Base-by-base conservation (phyloP, 35 echinoderm and acorn worm species). In the Ophiothrix spiculata region DNA sequence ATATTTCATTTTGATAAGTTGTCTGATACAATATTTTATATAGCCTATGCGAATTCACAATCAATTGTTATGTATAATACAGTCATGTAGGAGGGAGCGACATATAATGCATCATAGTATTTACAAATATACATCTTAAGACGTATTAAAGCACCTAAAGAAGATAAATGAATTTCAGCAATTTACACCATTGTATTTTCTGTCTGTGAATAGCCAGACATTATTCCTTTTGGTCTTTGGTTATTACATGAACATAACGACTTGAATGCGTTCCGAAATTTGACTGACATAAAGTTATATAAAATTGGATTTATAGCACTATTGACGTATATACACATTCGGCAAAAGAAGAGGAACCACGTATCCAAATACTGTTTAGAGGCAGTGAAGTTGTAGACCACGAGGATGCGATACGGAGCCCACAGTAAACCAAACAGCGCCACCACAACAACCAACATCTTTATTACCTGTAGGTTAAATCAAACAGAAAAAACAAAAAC, bases 261-360 rank as follows among this genome's bases (percentile, higher is more conserved):
- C 33, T 39, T 80, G 54, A 97, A 97, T 31, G 94, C 94, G 4
- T 90, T 76, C 25, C 94, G 94, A 91, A 97, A 97, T 60, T 97
- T 97, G 28, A 92, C 56, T 25, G 94, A 97, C 94, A 97, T 97
- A 64, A 97, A 97, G 64, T 97, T 97, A 86, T 97, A 97, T 35
- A 97, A 83, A 39, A 97, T 82, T 17, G 94, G 94, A 75, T 97
- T 97, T 45, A 92, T 60, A 33, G 90, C 94, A 64, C 94, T 97
- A 87, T 97, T 97, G 31, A 90, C 39, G 74, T 86, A 97, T 78
- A 91, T 76, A 49, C 90, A 86, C 6, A 82, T 64, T n/a, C 90
- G 81, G n/a, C 75, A 81, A 39, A 97, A 97, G 60, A 91, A 88
- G 46, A 92, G 64, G 56, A 86, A 54, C 94, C 94, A 97, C 8